Base-by-base conservation (phyloP, 2,797 vertebrate species). In the Holocentrus rufus region DNA sequence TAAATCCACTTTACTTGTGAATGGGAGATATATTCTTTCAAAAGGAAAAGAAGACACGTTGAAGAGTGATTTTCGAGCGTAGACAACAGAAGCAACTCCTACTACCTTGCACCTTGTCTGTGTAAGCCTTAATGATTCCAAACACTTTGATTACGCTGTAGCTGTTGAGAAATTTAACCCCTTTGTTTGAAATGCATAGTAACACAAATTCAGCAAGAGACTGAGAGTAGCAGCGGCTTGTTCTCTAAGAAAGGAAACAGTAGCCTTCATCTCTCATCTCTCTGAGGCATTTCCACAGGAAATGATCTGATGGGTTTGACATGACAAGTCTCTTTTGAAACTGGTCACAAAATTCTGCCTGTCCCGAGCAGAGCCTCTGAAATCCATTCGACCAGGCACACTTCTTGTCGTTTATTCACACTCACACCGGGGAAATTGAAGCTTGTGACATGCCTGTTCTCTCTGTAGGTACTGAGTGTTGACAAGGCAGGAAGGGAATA, bases 241-340 rank as follows among this genome's bases (percentile, higher is more conserved):
- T 54, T 25, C 20, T 22, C 11, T 49, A n/a, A n/a, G 18, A 44
- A 20, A 17, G 10, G 42, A 30, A 5, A 31, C 27, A 23, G 23
- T 47, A 11, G 11, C 50, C 20, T 14, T 15, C 20, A 52, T 50
- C 11, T 4, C 42, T 18, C 31, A 17, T 53, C 49, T 20, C 17
- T 31, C 15, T 27, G 25, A 58, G 20, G 36, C 25, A 23, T 34
- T 30, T 46, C 7, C 42, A 47, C 25, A 44, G 46, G n/a, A 30
- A 22, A 49, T 69, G 18, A 49, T 42, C 46, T 34, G 55, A 69
- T 58, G 42, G 44, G n/a, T 59, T 34, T 66, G 65, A 55, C 65
- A 69, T 50, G 53, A 57, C 65, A 31, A 11, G 9, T 60, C 49
- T 69, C 5, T 53, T 34, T 69, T 46, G 53, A 59, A 44, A 15